Evolutionary conservation across 2,113 vertebrate genomes (phyloP).

Genomic region (Pelecanus crispus): DNA sequence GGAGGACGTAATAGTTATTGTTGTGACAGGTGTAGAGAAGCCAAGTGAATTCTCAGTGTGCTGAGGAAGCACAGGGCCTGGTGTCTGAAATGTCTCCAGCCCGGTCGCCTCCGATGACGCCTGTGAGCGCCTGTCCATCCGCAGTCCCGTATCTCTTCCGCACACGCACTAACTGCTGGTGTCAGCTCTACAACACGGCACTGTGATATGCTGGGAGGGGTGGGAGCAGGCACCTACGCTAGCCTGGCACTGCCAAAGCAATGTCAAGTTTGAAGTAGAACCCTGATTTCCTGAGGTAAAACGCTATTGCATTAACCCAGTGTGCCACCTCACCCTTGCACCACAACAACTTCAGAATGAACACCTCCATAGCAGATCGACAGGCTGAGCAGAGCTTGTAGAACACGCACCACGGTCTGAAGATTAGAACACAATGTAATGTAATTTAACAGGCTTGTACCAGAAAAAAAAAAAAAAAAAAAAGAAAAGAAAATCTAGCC

Average conservation of each 20-base stretch:
- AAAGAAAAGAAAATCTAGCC: not conserved
- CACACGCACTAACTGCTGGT: not conserved
- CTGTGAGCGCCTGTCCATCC: not conserved
- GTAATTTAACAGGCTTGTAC: not conserved
- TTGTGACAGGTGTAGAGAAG: constrained; percentile 14
- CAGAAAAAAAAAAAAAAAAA: not conserved
- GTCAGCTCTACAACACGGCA: not conserved
- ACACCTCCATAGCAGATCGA: not conserved
- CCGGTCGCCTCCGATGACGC: rapidly evolving
- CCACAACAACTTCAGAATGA: not conserved
- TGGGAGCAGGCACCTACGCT: not conserved
- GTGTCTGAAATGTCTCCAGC: not conserved
- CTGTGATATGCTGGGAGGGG: not conserved
- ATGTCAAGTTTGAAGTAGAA: not conserved
- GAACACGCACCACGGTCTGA: not conserved
- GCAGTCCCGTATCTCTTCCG: rapidly evolving
- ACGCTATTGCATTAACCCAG: not conserved
- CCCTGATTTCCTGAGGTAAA: not conserved
- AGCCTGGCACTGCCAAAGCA: not conserved
- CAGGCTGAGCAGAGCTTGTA: not conserved
- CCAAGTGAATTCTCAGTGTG: not conserved
- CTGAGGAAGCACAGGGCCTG: not conserved
- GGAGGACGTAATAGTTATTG: not conserved
- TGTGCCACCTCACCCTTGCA: not conserved
- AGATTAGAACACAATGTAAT: not conserved